Base-by-base conservation (phyloP, 1,140 invertebrate genomes). In the Caenorhabditis briggsae region DNA sequence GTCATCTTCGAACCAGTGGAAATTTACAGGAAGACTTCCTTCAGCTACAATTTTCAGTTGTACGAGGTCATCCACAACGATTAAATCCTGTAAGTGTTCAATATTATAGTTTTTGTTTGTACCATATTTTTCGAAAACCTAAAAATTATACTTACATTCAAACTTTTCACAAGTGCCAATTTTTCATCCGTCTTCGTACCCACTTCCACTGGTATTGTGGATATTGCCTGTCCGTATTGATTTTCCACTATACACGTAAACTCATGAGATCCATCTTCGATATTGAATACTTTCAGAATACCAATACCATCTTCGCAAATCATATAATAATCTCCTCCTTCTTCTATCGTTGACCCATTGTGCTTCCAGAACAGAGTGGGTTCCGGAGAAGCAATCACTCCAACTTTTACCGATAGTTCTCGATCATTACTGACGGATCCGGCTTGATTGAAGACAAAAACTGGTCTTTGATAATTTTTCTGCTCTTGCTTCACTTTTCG, bases 301-400 rank as follows among this genome's bases (percentile, higher is more conserved):
- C 70, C 70, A 50, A 78, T 65, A 56, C 84, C 84, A 65, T 85
- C 84, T 64, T 85, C 84, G n/a, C 8, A 48, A 33, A 55, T 74
- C 11, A 74, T 23, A 25, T 53, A 48, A 74, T 74, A 85, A 74
- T 85, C 58, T 33, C 65, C 65, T 64, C 33, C 46, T 61, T 84
- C 55, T 50, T 58, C 56, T 12, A 84, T 20, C 20, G 8, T 11
- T 18, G 9, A 41, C 18, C 82, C 59, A 50, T 84, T 84, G 25
- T 61, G 56, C 64, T 25, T 59, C 83, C 83, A 84, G 20, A 61
- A 50, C 9, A 84, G 16, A 64, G 59, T 84, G 53, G 85, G 85
- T 43, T 53, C 59, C 2, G 83, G 83, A 25, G 83, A 61, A 0
- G 55, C 83, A 50, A 61, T 61, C 18, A 84, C 65, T 56, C 56